phyloP scores from a whole-genome alignment of 1,140 invertebrate genomes.

The Ceratosolen fusciceps region DNA sequence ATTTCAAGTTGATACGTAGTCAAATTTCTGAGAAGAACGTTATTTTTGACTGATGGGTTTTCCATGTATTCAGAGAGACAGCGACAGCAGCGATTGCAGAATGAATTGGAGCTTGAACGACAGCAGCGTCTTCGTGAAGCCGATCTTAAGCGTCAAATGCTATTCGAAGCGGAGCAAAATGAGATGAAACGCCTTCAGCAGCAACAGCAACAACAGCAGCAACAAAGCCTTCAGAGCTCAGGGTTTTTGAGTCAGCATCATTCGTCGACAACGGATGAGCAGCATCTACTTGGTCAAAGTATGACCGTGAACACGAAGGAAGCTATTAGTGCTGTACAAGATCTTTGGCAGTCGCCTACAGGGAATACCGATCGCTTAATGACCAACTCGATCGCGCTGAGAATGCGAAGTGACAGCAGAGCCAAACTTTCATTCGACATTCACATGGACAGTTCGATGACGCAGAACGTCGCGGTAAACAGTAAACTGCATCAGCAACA shows the following conservation, averaged over 20 bases:
- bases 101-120: slow-evolving; percentile 52
- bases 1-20: not conserved
- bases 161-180: slow-evolving; percentile 54
- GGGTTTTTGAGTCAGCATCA: slow-evolving; percentile 61
- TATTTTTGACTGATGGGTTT: not conserved
- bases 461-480: slow-evolving; percentile 69
- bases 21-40: not conserved
- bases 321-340: slow-evolving; percentile 67
- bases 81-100: slow-evolving; percentile 51
- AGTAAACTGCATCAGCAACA: slow-evolving; percentile 61
- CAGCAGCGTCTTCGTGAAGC: slow-evolving; percentile 29
- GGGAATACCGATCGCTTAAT: slow-evolving; percentile 49
- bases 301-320: slow-evolving; percentile 77
- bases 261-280: slow-evolving; percentile 57
- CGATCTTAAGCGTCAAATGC: slow-evolving; percentile 52
- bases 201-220: slow-evolving; percentile 57
- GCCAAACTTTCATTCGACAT: slow-evolving; percentile 72
- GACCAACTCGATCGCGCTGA: slow-evolving; percentile 55
- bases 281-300: slow-evolving; percentile 65
- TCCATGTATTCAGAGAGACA: slow-evolving; percentile 46
- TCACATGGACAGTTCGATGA: slow-evolving; percentile 75
- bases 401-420: slow-evolving; percentile 54
- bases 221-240: slow-evolving; percentile 57
- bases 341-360: slow-evolving; percentile 66
- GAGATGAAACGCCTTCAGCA: slow-evolving; percentile 57